Base-by-base conservation (phyloP, 2,113 vertebrate genomes). In the Gnathonemus echidnorhynchus region DNA sequence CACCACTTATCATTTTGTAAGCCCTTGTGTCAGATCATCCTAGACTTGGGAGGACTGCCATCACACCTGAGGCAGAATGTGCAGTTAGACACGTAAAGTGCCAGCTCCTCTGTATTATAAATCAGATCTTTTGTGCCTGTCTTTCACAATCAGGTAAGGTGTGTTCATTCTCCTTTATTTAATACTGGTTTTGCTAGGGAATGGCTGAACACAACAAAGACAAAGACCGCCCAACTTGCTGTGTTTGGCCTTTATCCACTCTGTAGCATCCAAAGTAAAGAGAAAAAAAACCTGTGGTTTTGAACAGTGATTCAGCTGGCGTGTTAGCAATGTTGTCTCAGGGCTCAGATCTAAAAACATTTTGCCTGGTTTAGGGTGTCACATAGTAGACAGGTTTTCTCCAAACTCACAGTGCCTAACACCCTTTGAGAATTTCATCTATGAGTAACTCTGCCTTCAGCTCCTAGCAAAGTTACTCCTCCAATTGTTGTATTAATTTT, bases 271-370 rank as follows among this genome's bases (percentile, higher is more conserved):
- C 88, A 89, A 27, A 49, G 39, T 10, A 89, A 42, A 89, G 49
- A 48, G 52, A 52, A 92, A 48, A 50, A 92, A 91, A 92, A 91
- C 87, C 80, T 91, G 90, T 53, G 87, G 88, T 92, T 92, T 88
- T 88, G 27, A 45, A 89, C 88, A 90, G 89, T 92, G 91, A 93
- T 90, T 94, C 91, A 94, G 89, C 77, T n/a, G 90, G 84, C 74
- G 90, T 93, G 92, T 92, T 91, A 92, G 90, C 89, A 91, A 87
- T 91, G 91, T 92, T 93, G 90, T 92, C 90, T 94, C 92, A 92
- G 92, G 91, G 56, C 90, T 88, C 87, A 85, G 70, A 92, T 92
- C 90, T 91, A 90, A 92, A 93, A 92, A 88, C 91, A 90, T 46
- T 15, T 46, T 53, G 89, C 86, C 48, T 83, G 52, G 62, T 13